Evolutionary conservation across 1,140 invertebrate genomes (phyloP), one percentile per base, ranked within the genome.

Genomic region (Pectinophora gossypiella): DNA sequence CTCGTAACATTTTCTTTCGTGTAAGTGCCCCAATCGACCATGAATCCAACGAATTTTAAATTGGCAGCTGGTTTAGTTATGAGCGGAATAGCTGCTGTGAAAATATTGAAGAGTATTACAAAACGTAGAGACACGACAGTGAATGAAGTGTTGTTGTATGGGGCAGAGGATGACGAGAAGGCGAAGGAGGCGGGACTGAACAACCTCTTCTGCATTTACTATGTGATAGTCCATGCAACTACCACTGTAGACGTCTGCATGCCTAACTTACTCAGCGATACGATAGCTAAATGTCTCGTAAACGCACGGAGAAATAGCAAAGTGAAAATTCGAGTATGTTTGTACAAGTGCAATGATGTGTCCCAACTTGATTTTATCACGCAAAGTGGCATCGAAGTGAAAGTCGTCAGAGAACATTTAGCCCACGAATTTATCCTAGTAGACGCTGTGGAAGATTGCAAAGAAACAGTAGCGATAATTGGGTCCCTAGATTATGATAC

Each of bases 341-440:
- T 85, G 19, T 68, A 85, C 35, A 63, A 67, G 20, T 68, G 55
- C 23, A 19, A 54, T 0, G 54, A 68, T 44, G 50, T 58, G n/a
- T 44, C 51, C 6, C 56, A 59, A 18, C 43, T 72, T 4, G 44
- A 63, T 21, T 32, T 35, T 19, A 61, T 82, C 10, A 27, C 51
- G 6, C 45, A 69, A 35, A 48, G 54, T 23, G 75, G 71, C 2
- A 72, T 84, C 2, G 59, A 70, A 48, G 68, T 84, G 3, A 82
- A 77, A 54, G 38, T 71, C 4, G 64, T 80, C 5, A 59, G 62
- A 10, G 58, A 68, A 1, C 54, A 76, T 1, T 32, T 84, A 27
- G 68, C 69, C 48, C 74, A 85, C 48, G 73, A 84, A 44, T 84
- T 82, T 44, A 59, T 77, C 46, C 54, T 85, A n/a, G 59, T 85